A percentile compares a stretch with the other conserved stretches of the same genome.
These are phyloP conservation scores for Caenorhabditis elegans DNA, from an alignment of 1,140 invertebrate genomes.

Conservation along the genomic window WBcel235 BX284606.5:3527001-3527500, in stretches of 20 bases:
- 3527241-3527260: background rate
- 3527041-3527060: conserved; percentile 5
- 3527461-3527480: no score
- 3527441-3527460: conserved; percentile 1
- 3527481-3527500: background rate
- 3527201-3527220: no score
- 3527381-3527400: conserved; percentile 21
- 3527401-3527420: background rate
- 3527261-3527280: no score
- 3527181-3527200: background rate
- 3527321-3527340: background rate
- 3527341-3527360: conserved; percentile 16
- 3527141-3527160: background rate
- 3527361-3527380: conserved; percentile 19
- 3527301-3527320: background rate
- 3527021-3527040: conserved; percentile 1
- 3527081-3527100: conserved; percentile 10
- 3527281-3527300: background rate
- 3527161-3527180: no score
- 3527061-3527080: conserved; percentile 10
- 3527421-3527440: background rate
- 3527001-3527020: background rate
- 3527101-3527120: background rate
- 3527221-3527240: background rate
- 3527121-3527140: conserved; percentile 22